Conservation (phyloP, 2,113 vertebrate genomes). For the Cynoglossus semilaevis region DNA sequence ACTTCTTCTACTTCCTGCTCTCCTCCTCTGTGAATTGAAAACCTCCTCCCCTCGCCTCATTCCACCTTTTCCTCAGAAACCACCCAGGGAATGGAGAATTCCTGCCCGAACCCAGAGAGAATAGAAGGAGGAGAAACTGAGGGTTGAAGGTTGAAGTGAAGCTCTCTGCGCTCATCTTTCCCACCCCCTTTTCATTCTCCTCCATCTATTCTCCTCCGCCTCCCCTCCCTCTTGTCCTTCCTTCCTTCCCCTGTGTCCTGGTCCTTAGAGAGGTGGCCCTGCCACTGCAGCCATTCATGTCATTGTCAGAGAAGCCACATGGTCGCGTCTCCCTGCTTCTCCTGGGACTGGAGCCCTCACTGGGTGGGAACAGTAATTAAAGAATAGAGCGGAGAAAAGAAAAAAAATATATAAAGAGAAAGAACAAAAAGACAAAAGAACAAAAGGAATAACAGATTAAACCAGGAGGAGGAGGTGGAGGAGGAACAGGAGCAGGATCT, state of each 20-base stretch:
- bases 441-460: constrained; percentile 78
- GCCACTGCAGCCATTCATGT: constrained; percentile 71
- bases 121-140: constrained; percentile 56
- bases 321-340: constrained; percentile 69
- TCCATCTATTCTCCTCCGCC: constrained; percentile 56
- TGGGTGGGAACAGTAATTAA: constrained; percentile 79
- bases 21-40: constrained; percentile 61
- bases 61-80: constrained; percentile 57
- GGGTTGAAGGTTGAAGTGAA: constrained; percentile 56
- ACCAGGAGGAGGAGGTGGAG: constrained; percentile 27
- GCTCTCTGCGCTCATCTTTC: constrained; percentile 68
- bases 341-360: constrained; percentile 66
- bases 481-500: constrained; percentile 40
- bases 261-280: constrained; percentile 72
- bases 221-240: constrained; percentile 16
- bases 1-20: constrained; percentile 57
- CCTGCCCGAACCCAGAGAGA: constrained; percentile 45
- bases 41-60: constrained; percentile 49
- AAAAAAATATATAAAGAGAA: constrained; percentile 61
- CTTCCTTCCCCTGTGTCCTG: constrained; percentile 22
- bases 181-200: constrained; percentile 67
- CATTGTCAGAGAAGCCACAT: constrained; percentile 74
- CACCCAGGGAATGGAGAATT: constrained; percentile 70
- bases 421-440: constrained; percentile 76
- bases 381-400: constrained; percentile 69